These are phyloP conservation scores for Nasonia longicornis DNA, from an alignment of 1,140 invertebrate genomes.

Conservation along the genomic window DNA sequence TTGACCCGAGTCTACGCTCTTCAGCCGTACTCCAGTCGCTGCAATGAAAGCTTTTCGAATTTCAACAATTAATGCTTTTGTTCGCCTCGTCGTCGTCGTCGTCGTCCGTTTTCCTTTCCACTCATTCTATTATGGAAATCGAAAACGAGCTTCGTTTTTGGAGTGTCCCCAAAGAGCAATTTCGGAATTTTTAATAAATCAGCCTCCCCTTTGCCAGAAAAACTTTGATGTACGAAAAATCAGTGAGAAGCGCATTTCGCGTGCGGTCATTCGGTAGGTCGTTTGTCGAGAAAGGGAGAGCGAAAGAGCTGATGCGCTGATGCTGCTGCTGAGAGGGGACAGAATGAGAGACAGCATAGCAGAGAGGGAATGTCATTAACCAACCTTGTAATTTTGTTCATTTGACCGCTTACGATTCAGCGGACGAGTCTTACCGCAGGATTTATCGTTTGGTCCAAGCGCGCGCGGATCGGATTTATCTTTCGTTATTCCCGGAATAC, in stretches of 20 bases:
- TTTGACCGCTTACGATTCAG: constrained; percentile 66
- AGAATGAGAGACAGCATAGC: constrained; percentile 25
- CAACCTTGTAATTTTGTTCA: constrained; percentile 69
- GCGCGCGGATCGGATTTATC: constrained; percentile 45
- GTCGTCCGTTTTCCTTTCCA: not conserved
- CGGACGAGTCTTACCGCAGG: constrained; percentile 59
- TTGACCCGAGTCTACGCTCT: constrained; percentile 39
- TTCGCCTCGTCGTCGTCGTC: not conserved
- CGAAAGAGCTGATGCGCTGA: constrained; percentile 7
- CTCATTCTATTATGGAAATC: constrained; percentile 4
- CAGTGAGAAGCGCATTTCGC: constrained; percentile 32
- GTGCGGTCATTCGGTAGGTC: constrained; percentile 24
- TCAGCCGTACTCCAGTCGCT: not conserved
- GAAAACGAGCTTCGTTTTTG: constrained; percentile 1
- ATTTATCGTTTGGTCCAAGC: constrained; percentile 62
- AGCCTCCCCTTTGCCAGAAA: not conserved
- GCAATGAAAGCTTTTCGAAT: constrained; percentile 42
- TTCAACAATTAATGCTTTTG: constrained; percentile 46
- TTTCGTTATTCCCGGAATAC: constrained; percentile 38
- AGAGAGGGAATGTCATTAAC: constrained; percentile 62
- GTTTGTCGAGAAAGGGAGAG: constrained; percentile 22
- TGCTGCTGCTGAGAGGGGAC: not conserved
- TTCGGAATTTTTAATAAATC: not conserved
- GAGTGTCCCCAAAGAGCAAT: not conserved
- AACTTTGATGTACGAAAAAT: constrained; percentile 37